Evolutionary conservation across 2,888 invertebrate genomes (phyloP).

Genomic region (Axea sp.): DNA sequence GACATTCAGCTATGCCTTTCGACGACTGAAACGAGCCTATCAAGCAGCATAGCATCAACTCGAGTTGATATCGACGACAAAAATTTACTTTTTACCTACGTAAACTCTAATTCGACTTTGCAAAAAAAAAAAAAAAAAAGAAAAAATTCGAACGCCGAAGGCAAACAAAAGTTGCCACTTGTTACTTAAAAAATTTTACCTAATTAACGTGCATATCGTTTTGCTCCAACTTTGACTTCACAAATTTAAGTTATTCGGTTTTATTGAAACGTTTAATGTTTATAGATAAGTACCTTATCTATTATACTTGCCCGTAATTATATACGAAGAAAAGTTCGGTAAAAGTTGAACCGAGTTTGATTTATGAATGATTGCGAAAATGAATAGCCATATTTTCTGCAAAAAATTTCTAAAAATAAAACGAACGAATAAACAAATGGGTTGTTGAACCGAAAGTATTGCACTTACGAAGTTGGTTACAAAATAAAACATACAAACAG

Average conservation of each 20-base stretch:
- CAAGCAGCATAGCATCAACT: slow-evolving; percentile 37
- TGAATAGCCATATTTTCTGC: neutral
- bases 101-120: slow-evolving; percentile 18
- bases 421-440: no score
- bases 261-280: slow-evolving; percentile 31
- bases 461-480: no score
- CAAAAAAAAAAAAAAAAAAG: no score
- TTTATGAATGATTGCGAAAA: slow-evolving; percentile 32
- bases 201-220: slow-evolving; percentile 42
- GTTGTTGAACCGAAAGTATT: no score
- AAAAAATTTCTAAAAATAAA: no score
- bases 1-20: slow-evolving; percentile 36
- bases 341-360: slow-evolving; percentile 32
- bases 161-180: slow-evolving; percentile 21
- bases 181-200: slow-evolving; percentile 37
- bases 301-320: slow-evolving; percentile 30
- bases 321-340: slow-evolving; percentile 13
- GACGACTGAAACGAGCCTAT: slow-evolving; percentile 58
- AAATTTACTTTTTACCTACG: slow-evolving; percentile 46
- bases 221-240: slow-evolving; percentile 8
- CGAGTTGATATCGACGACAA: slow-evolving; percentile 37
- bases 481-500: no score
- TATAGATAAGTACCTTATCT: slow-evolving; percentile 31
- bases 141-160: slow-evolving; percentile 1
- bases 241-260: slow-evolving; percentile 20